Conservation (phyloP, 2,888 invertebrate species). For the Volucella bombylans region DNA sequence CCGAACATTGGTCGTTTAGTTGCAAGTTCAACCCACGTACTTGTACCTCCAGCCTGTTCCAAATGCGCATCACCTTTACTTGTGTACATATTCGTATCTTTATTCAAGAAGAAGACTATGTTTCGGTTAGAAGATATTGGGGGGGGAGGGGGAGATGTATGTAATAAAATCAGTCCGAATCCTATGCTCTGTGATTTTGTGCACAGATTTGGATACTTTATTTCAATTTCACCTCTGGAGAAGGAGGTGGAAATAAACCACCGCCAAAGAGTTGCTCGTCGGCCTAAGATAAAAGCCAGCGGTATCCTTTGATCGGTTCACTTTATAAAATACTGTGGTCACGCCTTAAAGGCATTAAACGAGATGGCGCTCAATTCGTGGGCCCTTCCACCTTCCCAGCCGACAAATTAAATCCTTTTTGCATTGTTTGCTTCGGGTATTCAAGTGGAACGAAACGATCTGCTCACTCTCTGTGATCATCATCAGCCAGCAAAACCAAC, state of each 20-base stretch:
- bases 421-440: slow-evolving; percentile 61
- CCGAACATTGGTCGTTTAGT: slow-evolving; percentile 29
- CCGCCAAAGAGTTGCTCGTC: slow-evolving; percentile 69
- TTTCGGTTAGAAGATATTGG: background rate
- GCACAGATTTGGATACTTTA: slow-evolving; percentile 71
- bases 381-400: slow-evolving; percentile 48
- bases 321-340: slow-evolving; percentile 83
- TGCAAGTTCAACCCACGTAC: slow-evolving; percentile 47
- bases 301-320: slow-evolving; percentile 83
- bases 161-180: slow-evolving; percentile 61
- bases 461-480: slow-evolving; percentile 55
- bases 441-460: slow-evolving; percentile 56
- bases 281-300: slow-evolving; percentile 81
- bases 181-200: slow-evolving; percentile 59
- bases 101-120: no score
- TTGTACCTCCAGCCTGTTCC: background rate
- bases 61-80: slow-evolving; percentile 31
- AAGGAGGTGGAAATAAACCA: slow-evolving; percentile 71
- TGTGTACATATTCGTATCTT: background rate
- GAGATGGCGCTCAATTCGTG: slow-evolving; percentile 81
- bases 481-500: slow-evolving; percentile 23
- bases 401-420: slow-evolving; percentile 70
- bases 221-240: slow-evolving; percentile 71
- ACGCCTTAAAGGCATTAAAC: slow-evolving; percentile 83
- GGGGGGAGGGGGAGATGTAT: background rate